Evolutionary conservation across 2,797 vertebrate genomes (phyloP).

Genomic region (Vireo griseus): DNA sequence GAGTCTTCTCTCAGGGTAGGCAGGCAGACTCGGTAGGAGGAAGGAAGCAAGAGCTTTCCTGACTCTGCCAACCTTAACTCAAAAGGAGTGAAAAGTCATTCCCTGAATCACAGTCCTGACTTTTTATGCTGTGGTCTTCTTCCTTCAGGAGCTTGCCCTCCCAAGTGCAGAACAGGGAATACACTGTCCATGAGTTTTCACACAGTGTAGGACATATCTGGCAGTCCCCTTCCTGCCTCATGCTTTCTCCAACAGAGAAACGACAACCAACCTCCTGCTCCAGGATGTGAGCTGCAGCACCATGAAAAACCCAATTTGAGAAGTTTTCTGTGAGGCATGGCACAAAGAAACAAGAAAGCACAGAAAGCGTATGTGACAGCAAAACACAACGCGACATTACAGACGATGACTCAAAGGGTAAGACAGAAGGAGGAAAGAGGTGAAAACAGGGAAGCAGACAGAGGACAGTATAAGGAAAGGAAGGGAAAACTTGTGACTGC

Average conservation of each 20-base stretch:
- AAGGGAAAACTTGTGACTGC: not conserved
- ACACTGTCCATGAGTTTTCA: accelerated
- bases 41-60: not conserved
- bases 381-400: not conserved
- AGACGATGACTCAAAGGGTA: not conserved
- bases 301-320: accelerated
- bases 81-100: not conserved
- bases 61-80: not conserved
- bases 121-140: not conserved
- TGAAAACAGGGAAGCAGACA: not conserved
- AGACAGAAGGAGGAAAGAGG: not conserved
- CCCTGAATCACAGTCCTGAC: not conserved
- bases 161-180: not conserved
- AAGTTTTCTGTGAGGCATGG: not conserved
- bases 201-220: accelerated
- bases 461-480: not conserved
- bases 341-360: not conserved
- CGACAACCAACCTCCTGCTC: not conserved
- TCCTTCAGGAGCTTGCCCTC: not conserved
- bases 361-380: not conserved
- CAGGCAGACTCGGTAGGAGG: not conserved
- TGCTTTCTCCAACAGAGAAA: not conserved
- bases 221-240: not conserved
- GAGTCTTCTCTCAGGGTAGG: not conserved
- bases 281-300: accelerated